Evolutionary conservation across 2,113 vertebrate genomes (phyloP).

Genomic region (Callospermophilus lateralis): DNA sequence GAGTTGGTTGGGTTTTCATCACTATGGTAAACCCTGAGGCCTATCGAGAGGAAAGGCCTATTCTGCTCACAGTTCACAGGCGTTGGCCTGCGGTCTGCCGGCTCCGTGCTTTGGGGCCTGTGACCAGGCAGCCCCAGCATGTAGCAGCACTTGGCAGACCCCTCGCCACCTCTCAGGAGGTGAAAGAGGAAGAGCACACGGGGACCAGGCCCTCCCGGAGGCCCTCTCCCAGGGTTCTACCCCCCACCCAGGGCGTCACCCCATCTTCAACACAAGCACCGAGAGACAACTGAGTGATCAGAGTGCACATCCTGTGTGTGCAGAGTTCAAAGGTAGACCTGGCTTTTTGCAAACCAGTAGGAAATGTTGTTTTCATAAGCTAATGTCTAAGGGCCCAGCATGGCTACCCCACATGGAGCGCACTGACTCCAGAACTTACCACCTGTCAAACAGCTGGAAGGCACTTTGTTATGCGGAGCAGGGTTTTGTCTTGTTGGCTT

Average conservation of each 20-base stretch:
- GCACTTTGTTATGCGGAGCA: neutral
- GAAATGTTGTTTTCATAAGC: no score
- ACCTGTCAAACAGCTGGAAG: neutral
- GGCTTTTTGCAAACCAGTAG: neutral
- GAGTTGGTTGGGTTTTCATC: neutral
- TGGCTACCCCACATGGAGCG: no score
- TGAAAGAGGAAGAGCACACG: neutral
- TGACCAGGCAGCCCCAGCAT: no score
- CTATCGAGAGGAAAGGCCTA: no score
- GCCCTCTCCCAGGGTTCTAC: neutral
- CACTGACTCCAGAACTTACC: neutral
- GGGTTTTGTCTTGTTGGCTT: neutral
- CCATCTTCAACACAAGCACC: neutral
- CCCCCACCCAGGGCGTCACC: neutral
- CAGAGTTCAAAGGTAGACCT: rapidly evolving
- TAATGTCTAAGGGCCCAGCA: neutral
- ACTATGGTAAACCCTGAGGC: no score
- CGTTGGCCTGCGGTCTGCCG: rapidly evolving
- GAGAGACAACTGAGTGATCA: neutral
- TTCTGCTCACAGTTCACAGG: no score
- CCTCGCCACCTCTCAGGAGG: neutral
- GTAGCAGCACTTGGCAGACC: no score
- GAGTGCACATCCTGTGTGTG: rapidly evolving
- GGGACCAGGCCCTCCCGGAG: no score
- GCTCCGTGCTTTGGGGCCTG: neutral